phyloP scores from a whole-genome alignment of 2,113 vertebrate genomes.

The Lepus americanus region DNA sequence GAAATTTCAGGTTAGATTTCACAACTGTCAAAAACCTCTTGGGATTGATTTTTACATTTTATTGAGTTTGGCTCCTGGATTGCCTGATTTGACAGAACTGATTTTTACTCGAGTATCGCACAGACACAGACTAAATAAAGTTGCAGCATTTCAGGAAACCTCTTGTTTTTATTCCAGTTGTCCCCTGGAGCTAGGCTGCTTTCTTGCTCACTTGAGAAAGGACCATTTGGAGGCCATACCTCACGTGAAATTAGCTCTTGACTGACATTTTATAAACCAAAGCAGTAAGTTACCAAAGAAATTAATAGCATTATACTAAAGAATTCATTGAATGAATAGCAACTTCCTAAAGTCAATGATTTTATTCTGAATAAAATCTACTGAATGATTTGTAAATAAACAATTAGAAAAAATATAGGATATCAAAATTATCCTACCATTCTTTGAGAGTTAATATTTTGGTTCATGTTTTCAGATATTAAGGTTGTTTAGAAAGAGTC shows the following conservation, averaged over 20 bases:
- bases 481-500: background rate
- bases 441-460: background rate
- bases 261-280: slow-evolving; percentile 5
- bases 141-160: slow-evolving; percentile 43
- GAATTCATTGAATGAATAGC: slow-evolving; percentile 38
- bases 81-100: slow-evolving; percentile 54
- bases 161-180: slow-evolving; percentile 46
- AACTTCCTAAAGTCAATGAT: background rate
- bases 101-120: slow-evolving; percentile 46
- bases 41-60: slow-evolving; percentile 48
- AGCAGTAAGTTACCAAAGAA: background rate
- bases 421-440: background rate
- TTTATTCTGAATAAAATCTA: slow-evolving; percentile 47
- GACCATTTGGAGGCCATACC: background rate
- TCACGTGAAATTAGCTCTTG: background rate
- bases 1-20: slow-evolving; percentile 74
- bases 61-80: slow-evolving; percentile 65
- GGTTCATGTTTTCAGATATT: background rate
- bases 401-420: slow-evolving; percentile 38
- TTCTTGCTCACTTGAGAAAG: slow-evolving; percentile 24
- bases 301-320: slow-evolving; percentile 44
- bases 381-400: background rate
- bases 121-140: slow-evolving; percentile 66
- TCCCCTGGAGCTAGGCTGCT: background rate
- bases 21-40: slow-evolving; percentile 48